Percentiles rank a stretch among this genome's conserved stretches.
phyloP scores from a whole-genome alignment of 1,140 invertebrate species.

The Sinella curviseta region DNA sequence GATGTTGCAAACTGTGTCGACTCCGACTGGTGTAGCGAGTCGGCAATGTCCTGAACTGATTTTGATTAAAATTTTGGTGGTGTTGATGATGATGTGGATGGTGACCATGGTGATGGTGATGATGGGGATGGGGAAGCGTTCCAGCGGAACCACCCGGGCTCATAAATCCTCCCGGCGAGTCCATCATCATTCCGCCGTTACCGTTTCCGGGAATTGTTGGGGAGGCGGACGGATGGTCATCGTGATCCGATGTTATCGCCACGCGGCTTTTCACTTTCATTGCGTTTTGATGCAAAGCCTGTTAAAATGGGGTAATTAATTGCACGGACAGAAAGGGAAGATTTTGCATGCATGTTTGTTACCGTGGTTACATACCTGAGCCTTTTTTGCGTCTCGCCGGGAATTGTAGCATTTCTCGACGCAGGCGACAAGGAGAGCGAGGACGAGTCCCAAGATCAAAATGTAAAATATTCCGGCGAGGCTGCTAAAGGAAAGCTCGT shows the following conservation, averaged over 20 bases:
- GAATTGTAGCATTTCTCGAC: constrained; percentile 90
- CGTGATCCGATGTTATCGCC: constrained; percentile 71
- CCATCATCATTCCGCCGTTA: background rate
- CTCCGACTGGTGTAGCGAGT: background rate
- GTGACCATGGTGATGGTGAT: background rate
- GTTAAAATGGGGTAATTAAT: too few species aligned
- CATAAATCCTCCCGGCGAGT: background rate
- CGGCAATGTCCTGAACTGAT: background rate
- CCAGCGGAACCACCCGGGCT: background rate
- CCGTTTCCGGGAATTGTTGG: background rate
- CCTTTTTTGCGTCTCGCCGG: constrained; percentile 73
- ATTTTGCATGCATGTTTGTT: too few species aligned
- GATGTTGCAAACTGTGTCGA: background rate
- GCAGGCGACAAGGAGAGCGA: constrained; percentile 84
- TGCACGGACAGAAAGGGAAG: too few species aligned
- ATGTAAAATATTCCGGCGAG: too few species aligned
- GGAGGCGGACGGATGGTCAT: constrained; percentile 56
- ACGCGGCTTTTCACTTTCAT: constrained; percentile 84
- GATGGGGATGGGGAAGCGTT: background rate
- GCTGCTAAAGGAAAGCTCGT: constrained; percentile 88
- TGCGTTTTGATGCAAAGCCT: constrained; percentile 70
- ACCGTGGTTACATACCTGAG: constrained; percentile 75
- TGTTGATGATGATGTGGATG: background rate
- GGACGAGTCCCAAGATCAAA: constrained; percentile 79
- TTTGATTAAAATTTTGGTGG: too few species aligned